These are phyloP conservation scores for Crossocerus cetratus DNA, from an alignment of 2,888 invertebrate genomes.

Conservation along the genomic window DNA sequence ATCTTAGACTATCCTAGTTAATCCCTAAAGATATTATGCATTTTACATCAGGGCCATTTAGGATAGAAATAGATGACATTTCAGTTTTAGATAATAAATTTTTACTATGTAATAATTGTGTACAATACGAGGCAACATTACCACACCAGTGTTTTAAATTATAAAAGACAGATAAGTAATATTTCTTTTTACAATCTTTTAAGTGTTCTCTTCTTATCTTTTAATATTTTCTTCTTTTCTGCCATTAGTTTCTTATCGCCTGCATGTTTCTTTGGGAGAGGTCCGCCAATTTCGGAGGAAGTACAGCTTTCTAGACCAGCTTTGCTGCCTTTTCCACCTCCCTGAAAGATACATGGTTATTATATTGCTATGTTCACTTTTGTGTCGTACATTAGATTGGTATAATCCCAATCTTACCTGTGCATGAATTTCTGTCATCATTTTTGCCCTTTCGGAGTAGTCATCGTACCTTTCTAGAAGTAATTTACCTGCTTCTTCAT, in stretches of 20 bases:
- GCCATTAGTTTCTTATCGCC: constrained; percentile 86
- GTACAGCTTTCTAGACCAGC: constrained; percentile 74
- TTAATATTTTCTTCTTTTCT: constrained; percentile 86
- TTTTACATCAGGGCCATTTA: too few relatives aligned
- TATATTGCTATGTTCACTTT: background rate
- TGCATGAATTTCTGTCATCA: constrained; percentile 95
- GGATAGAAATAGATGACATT: constrained; percentile 57
- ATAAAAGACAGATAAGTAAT: constrained; percentile 58
- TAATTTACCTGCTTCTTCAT: constrained; percentile 97
- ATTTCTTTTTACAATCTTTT: constrained; percentile 86
- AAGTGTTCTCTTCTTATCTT: constrained; percentile 90
- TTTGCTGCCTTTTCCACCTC: constrained; percentile 74
- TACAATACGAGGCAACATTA: constrained; percentile 68
- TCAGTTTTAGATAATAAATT: constrained; percentile 66
- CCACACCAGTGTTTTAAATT: constrained; percentile 69
- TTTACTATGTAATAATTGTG: constrained; percentile 68
- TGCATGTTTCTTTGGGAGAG: constrained; percentile 91
- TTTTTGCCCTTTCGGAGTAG: constrained; percentile 91
- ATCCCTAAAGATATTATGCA: too few relatives aligned
- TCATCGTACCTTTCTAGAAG: constrained; percentile 95
- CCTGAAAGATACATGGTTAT: constrained; percentile 47
- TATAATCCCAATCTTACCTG: constrained; percentile 78
- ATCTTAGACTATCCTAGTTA: too few relatives aligned
- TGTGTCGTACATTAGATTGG: background rate
- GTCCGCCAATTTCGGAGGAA: constrained; percentile 81